phyloP scores from a whole-genome alignment of 1,140 invertebrate genomes.

The Pseudoatta argentina region DNA sequence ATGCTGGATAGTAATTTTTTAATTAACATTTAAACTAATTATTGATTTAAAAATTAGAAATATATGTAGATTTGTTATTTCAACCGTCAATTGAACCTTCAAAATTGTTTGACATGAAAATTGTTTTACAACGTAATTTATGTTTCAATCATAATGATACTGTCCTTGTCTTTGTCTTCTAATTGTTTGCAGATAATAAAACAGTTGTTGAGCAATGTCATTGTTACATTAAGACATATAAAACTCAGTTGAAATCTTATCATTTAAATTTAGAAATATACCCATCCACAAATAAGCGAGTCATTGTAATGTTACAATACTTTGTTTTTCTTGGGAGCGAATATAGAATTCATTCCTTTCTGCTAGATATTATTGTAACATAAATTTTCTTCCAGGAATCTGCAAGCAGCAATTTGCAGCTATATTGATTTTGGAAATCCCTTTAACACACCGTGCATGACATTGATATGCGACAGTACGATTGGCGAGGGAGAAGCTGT shows the following conservation, averaged over 20 bases:
- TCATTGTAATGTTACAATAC: too few species aligned
- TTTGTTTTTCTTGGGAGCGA: too few species aligned
- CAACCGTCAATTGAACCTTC: not conserved
- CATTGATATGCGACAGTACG: conserved; percentile 91
- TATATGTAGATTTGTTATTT: not conserved
- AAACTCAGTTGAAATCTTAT: not conserved
- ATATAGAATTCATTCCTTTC: not conserved
- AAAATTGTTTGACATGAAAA: not conserved
- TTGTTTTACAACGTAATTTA: not conserved
- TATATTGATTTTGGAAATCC: conserved; percentile 95
- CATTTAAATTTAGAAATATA: not conserved
- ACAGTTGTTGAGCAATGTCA: not conserved
- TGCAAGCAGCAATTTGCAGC: conserved; percentile 97
- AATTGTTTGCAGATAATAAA: not conserved
- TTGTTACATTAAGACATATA: not conserved
- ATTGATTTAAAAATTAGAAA: not conserved
- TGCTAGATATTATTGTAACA: not conserved
- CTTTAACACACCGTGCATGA: conserved; percentile 91
- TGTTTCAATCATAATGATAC: not conserved
- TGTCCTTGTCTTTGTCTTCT: not conserved
- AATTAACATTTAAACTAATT: not conserved
- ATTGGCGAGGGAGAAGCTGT: conserved; percentile 92
- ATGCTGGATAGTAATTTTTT: not conserved
- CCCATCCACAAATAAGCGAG: too few species aligned
- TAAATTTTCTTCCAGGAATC: conserved; percentile 91